Evolutionary conservation across 2,888 invertebrate genomes (phyloP).

Genomic region (Electrophaes corylata): DNA sequence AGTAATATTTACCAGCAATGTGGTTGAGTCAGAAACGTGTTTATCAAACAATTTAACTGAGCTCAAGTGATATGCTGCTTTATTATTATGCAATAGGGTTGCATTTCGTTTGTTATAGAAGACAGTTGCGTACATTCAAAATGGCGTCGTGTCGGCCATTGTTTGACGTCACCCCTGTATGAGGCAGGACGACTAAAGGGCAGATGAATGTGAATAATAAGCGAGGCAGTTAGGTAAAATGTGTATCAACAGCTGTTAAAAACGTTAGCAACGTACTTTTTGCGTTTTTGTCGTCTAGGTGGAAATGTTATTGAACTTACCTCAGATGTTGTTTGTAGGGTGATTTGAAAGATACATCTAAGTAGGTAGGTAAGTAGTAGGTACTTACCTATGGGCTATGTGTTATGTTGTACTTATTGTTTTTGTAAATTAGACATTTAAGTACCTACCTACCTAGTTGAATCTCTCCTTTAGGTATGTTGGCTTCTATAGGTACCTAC

Average conservation of each 20-base stretch:
- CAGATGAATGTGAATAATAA: conserved; percentile 11
- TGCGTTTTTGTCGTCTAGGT: background rate
- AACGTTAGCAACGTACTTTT: conserved; percentile 6
- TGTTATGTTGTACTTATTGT: too few relatives aligned
- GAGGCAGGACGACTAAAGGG: conserved; percentile 9
- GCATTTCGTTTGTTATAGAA: background rate
- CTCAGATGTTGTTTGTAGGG: too few relatives aligned
- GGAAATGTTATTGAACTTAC: conserved; percentile 14
- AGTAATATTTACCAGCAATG: conserved; percentile 12
- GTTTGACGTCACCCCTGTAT: conserved; percentile 31
- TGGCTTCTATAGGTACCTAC: too few relatives aligned
- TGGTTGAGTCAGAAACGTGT: conserved; percentile 24
- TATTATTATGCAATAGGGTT: background rate
- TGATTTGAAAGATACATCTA: too few relatives aligned
- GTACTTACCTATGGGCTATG: too few relatives aligned
- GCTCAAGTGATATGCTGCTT: background rate
- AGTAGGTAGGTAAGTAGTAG: too few relatives aligned
- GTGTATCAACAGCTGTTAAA: conserved; percentile 9
- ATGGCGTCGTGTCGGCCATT: conserved; percentile 31
- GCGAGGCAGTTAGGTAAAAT: background rate
- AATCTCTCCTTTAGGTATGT: too few relatives aligned
- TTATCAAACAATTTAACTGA: conserved; percentile 7
- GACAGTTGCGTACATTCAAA: conserved; percentile 11
- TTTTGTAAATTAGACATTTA: too few relatives aligned
- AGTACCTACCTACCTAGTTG: too few relatives aligned